Conservation (phyloP, 2,113 vertebrate species). For the Upupa epops region DNA sequence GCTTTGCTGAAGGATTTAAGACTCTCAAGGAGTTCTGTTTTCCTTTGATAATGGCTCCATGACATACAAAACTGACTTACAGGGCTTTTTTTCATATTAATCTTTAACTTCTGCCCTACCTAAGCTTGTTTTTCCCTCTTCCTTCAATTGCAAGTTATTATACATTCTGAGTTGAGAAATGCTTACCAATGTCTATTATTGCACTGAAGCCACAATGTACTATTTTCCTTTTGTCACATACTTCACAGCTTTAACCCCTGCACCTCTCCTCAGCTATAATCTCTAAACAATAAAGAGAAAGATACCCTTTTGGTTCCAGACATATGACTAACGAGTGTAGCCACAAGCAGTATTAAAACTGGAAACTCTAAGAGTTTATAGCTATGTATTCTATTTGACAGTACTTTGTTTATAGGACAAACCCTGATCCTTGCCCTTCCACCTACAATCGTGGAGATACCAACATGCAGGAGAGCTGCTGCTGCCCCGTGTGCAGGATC, state of each 20-base stretch:
- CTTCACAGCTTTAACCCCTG: constrained; percentile 45
- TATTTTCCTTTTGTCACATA: not conserved
- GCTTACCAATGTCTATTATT: not conserved
- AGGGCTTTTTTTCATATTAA: not conserved
- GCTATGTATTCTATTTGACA: not conserved
- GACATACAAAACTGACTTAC: not conserved
- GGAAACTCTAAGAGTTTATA: not conserved
- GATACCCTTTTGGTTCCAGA: not conserved
- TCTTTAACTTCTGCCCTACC: constrained; percentile 1
- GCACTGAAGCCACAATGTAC: not conserved
- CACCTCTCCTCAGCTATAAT: not conserved
- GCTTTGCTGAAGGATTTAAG: constrained; percentile 26
- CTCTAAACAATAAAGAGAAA: constrained; percentile 17
- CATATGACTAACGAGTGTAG: constrained; percentile 6
- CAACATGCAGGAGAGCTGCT: not conserved
- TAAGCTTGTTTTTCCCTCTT: not conserved
- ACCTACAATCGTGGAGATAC: not conserved
- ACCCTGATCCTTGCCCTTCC: not conserved
- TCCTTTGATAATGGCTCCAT: not conserved
- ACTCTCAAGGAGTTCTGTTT: constrained; percentile 11
- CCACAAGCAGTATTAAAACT: not conserved
- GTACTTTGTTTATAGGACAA: not conserved
- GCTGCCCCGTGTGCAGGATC: not conserved
- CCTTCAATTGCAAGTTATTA: not conserved
- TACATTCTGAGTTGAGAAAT: not conserved